Evolutionary conservation across 2,888 invertebrate species (phyloP), one percentile per base, ranked within the genome.

Genomic region (Phymatocera aterrima): DNA sequence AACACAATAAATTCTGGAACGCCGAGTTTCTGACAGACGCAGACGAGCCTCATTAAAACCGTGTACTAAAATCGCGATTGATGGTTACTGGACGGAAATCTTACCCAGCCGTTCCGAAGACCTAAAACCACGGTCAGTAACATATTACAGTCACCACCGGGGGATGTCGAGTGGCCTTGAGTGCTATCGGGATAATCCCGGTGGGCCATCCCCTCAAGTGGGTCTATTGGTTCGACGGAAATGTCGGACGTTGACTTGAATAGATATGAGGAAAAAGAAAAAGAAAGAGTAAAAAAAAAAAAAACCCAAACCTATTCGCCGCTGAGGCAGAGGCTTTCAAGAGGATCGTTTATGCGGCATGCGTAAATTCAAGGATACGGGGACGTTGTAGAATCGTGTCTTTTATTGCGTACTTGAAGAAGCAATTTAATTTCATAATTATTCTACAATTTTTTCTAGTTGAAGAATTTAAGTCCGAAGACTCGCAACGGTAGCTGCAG

Each of bases 111-210:
- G 24, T 68, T 46, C 40, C 8, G 68, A 46, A 68, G 43, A n/a
- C 24, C 40, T 46, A n/a, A 40, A 68, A 40, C 15, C 68, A 21
- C 43, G 43, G 68, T 68, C 68, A 68, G 68, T 24, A 46, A 68
- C 68, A 68, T 43, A 68, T 68, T 46, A 68, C 24, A 68, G 12
- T 68, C 24, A 46, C 68, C 12, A n/a, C 40, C 28, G n/a, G 37
- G 37, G 64, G 37, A 6, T 40, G 24, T n/a, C 21, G 46, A 43
- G 21, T 68, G 68, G 24, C 68, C 43, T 15, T 68, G 46, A 68
- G 68, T 68, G 46, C 68, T 21, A 68, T 68, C 28, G 43, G 43
- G 43, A 68, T 68, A 68, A 68, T 68, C 68, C 68, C 43, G 68
- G 43, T 46, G 28, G 68, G 40, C 43, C 28, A 68, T 43, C 6